Evolutionary conservation across 2,113 vertebrate species (phyloP).

Genomic region (Apus apus): DNA sequence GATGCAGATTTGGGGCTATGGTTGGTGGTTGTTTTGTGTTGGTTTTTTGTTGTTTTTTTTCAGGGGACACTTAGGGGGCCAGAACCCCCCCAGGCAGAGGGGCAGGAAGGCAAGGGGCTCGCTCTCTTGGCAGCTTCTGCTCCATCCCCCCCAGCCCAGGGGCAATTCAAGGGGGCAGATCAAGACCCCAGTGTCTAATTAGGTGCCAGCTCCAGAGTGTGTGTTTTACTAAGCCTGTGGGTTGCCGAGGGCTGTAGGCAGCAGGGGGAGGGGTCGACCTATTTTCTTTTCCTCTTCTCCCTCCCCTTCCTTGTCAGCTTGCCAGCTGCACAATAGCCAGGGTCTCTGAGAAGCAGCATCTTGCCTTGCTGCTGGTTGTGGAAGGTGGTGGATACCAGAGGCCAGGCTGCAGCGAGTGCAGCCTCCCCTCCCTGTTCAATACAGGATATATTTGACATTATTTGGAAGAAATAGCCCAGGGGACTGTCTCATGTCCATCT

Average conservation of each 20-base stretch:
- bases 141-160: not conserved
- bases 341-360: not conserved
- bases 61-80: not conserved
- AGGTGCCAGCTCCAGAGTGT: not conserved
- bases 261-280: not conserved
- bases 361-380: rapidly evolving
- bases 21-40: too few relatives aligned
- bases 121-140: not conserved
- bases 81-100: not conserved
- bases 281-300: not conserved
- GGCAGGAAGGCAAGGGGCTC: not conserved
- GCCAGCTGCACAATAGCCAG: rapidly evolving
- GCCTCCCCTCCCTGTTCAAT: rapidly evolving
- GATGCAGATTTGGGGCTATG: not conserved
- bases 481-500: not conserved
- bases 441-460: not conserved
- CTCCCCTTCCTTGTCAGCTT: not conserved
- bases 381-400: not conserved
- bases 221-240: not conserved
- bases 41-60: too few relatives aligned
- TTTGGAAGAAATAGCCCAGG: not conserved
- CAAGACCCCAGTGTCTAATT: not conserved
- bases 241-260: not conserved
- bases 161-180: not conserved
- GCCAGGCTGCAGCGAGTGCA: not conserved